These are phyloP conservation scores for Perognathus longimembris DNA, from an alignment of 2,113 vertebrate genomes.

Conservation along the genomic window DNA sequence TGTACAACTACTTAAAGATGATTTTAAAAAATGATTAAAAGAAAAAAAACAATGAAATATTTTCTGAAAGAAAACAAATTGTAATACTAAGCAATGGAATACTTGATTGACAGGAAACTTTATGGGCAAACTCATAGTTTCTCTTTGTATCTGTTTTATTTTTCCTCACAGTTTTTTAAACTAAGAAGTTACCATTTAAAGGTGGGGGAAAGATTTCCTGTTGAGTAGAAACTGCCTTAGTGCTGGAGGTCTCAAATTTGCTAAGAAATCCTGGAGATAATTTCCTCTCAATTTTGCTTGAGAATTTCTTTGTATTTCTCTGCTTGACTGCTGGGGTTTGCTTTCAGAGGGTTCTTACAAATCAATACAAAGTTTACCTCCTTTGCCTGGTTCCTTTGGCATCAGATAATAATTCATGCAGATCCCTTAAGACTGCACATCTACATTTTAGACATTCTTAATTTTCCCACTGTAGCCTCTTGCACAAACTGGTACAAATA, in stretches of 20 bases:
- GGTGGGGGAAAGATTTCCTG: background rate
- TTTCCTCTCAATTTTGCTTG: constrained; percentile 17
- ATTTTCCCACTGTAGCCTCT: constrained; percentile 81
- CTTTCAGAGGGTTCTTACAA: constrained; percentile 61
- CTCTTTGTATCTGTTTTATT: background rate
- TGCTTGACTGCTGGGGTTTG: constrained; percentile 26
- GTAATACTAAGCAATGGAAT: background rate
- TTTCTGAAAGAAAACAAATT: background rate
- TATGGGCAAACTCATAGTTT: background rate
- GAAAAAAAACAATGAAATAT: background rate
- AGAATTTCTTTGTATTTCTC: constrained; percentile 52
- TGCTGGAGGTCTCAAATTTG: background rate
- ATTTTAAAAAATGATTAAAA: no score
- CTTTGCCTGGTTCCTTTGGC: constrained; percentile 61
- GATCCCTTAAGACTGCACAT: constrained; percentile 76
- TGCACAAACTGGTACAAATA: constrained; percentile 83
- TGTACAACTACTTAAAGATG: no score
- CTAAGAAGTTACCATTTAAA: constrained; percentile 41
- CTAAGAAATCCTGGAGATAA: background rate
- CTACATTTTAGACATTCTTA: constrained; percentile 85
- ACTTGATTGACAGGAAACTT: background rate
- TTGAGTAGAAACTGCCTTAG: background rate
- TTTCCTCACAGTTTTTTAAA: constrained; percentile 57
- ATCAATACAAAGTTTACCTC: constrained; percentile 70
- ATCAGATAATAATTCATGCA: constrained; percentile 67